These are phyloP conservation scores for Thalassarche chlororhynchos DNA, from an alignment of 2,113 vertebrate species.

Conservation along the genomic window DNA sequence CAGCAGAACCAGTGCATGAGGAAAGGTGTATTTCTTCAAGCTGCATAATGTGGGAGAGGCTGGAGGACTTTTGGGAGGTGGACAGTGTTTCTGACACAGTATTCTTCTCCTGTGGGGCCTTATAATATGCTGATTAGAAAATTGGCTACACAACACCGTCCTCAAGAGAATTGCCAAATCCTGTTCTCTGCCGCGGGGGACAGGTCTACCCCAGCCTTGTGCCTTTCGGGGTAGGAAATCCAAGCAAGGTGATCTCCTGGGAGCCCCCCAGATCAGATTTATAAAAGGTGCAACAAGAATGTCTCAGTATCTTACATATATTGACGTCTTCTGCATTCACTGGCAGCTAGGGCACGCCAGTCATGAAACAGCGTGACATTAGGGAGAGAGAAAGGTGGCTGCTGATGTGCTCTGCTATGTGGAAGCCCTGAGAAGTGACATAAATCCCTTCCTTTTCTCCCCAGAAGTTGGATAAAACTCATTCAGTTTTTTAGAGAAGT, in stretches of 20 bases:
- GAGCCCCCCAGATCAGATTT: background rate
- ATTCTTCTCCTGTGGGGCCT: background rate
- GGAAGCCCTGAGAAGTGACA: background rate
- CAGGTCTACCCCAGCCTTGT: background rate
- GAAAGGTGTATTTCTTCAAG: background rate
- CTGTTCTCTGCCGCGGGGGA: background rate
- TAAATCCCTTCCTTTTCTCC: background rate
- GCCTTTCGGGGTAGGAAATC: background rate
- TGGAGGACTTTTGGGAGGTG: background rate
- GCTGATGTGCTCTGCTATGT: background rate
- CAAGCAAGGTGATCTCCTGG: background rate
- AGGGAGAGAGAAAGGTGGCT: background rate
- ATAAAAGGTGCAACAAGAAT: background rate
- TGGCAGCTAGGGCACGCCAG: background rate
- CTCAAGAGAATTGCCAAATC: background rate
- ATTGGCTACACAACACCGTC: background rate
- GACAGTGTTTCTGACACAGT: background rate
- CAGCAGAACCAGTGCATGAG: background rate
- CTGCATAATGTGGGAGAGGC: background rate
- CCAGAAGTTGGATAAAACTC: background rate
- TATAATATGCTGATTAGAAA: background rate
- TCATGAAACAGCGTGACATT: background rate
- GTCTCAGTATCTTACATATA: background rate
- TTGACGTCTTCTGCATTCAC: background rate
- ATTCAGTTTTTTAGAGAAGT: background rate